Conservation (phyloP, 2,113 vertebrate genomes). For the Isichthys henryi region DNA sequence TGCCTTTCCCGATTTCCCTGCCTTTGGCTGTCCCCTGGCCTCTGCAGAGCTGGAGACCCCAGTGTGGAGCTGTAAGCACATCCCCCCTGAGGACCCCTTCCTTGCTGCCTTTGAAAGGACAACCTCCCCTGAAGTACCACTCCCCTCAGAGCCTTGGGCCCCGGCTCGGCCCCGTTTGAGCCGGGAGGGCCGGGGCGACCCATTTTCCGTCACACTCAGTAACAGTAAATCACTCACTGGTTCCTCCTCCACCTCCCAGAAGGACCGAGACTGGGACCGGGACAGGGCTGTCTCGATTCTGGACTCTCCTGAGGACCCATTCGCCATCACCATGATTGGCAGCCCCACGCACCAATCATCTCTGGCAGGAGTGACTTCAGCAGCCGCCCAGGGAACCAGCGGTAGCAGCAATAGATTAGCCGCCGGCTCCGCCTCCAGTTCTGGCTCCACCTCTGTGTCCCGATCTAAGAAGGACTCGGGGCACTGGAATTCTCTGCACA, state of each 20-base stretch:
- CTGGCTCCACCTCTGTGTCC: constrained; percentile 27
- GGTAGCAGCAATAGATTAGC: neutral
- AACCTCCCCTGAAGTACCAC: constrained; percentile 26
- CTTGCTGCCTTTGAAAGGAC: constrained; percentile 53
- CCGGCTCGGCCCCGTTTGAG: constrained; percentile 31
- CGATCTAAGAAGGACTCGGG: constrained; percentile 53
- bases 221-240: constrained; percentile 48
- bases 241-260: constrained; percentile 39
- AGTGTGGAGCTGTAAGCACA: constrained; percentile 63
- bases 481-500: constrained; percentile 63
- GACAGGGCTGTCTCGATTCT: constrained; percentile 46
- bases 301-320: constrained; percentile 56
- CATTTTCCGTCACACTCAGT: constrained; percentile 38
- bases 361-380: constrained; percentile 29
- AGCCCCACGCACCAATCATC: constrained; percentile 64
- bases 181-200: constrained; percentile 47
- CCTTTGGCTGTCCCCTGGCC: constrained; percentile 50
- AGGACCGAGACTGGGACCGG: constrained; percentile 49
- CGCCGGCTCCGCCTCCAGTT: constrained; percentile 13
- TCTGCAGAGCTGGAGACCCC: constrained; percentile 49
- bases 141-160: constrained; percentile 35
- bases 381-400: constrained; percentile 24
- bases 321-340: constrained; percentile 67
- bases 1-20: constrained; percentile 41
- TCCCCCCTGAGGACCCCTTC: constrained; percentile 60